Conservation (phyloP, 2,797 vertebrate species). For the Aldrovandia affinis region DNA sequence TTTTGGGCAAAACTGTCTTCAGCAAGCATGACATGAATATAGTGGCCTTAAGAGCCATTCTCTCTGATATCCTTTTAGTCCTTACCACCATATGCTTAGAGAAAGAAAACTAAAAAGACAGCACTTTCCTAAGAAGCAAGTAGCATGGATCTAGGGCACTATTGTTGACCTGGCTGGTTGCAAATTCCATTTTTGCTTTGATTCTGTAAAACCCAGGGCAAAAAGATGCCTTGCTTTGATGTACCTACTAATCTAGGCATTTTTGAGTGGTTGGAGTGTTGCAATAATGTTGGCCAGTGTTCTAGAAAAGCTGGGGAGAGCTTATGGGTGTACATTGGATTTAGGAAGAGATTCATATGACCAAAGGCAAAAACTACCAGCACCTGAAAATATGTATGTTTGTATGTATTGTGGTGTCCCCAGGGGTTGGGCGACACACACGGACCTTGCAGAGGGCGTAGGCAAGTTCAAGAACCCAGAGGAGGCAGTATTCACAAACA, state of each 20-base stretch:
- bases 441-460: no score
- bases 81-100: neutral
- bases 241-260: no score
- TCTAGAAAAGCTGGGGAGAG: neutral
- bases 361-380: no score
- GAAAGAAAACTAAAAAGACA: neutral
- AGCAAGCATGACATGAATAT: neutral
- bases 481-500: no score
- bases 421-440: no score
- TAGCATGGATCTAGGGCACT: no score
- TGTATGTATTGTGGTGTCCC: no score
- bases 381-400: no score
- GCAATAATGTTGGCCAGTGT: no score
- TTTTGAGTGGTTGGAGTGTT: no score
- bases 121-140: neutral
- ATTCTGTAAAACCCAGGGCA: neutral
- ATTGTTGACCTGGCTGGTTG: neutral
- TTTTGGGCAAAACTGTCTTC: neutral
- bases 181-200: neutral
- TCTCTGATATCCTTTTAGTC: neutral
- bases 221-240: neutral
- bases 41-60: neutral
- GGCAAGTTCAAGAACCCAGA: no score
- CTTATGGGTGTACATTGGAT: neutral
- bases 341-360: no score